Evolutionary conservation across 2,888 invertebrate genomes (phyloP).

Genomic region (Blomia tropicalis): DNA sequence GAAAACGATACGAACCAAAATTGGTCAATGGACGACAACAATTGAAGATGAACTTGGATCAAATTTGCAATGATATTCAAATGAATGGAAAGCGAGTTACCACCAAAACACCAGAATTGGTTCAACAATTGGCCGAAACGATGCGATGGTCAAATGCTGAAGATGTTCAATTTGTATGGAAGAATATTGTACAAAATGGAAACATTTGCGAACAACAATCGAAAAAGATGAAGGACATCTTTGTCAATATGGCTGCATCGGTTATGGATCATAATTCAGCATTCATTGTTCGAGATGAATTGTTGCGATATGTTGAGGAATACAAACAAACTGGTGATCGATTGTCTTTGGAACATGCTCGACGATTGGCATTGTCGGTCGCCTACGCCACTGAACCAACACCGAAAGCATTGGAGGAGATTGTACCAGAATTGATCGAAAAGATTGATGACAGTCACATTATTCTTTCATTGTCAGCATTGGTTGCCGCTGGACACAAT

Average conservation of each 20-base stretch:
- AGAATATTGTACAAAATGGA: neutral
- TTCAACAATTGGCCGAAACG: neutral
- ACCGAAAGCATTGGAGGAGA: neutral
- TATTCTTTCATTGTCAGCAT: neutral
- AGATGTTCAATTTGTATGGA: neutral
- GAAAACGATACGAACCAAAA: neutral
- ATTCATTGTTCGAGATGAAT: conserved; percentile 1
- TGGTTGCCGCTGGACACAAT: neutral
- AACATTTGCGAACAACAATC: neutral
- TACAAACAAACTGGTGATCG: neutral
- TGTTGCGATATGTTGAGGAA: neutral
- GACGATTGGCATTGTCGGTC: neutral
- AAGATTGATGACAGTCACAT: neutral
- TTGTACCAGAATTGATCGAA: conserved; percentile 5
- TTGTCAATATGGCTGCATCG: conserved; percentile 7
- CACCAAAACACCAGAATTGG: neutral
- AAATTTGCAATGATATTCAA: conserved; percentile 1
- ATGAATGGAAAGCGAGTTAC: neutral
- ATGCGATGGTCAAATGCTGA: neutral
- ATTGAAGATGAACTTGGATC: neutral
- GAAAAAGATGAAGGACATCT: conserved; percentile 7
- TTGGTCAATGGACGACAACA: neutral
- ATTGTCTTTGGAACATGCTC: neutral
- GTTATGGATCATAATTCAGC: conserved; percentile 1
- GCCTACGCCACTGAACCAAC: neutral